Base-by-base conservation (phyloP, 23 tunicate species). In the Styela plicata region DNA sequence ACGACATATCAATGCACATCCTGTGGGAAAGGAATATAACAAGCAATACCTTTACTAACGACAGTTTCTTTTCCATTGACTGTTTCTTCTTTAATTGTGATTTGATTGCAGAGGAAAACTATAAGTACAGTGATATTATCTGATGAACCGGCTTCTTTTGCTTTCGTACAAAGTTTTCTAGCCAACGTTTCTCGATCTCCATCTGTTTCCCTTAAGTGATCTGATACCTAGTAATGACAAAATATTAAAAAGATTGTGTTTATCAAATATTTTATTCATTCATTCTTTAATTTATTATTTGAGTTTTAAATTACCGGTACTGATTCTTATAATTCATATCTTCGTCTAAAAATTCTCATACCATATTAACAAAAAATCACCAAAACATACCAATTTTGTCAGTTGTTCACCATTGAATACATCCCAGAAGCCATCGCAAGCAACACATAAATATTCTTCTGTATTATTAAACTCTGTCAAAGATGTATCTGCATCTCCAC, bases 391-490 rank as follows among this genome's bases (percentile, higher is more conserved):
- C 98, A 93, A 75, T 36, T 69, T 74, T 22, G 74, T 73, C 16
- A 93, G 74, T 24, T 93, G 89, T 28, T 70, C 63, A 7, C 87
- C 89, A 52, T 82, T 77, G 33, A 88, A 88, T 53, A 93, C 98
- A 73, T 93, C 98, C 98, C 98, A 93, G 65, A 93, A 88, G 16
- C 98, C 98, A 78, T 93, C 98, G 44, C 98, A 93, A 22, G 98
- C 98, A 13, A 93, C 74, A 81, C 89, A 84, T 16, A 93, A 30
- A 78, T 83, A 88, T 33, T 93, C 98, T 85, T 93, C 98, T 33
- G 31, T 74, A 34, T 89, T 89, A 69, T 88, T 86, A 1, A 93
- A 70, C 57, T 75, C 74, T 31, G 70, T 24, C 28, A 83, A 69
- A n/a, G 31, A 63, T 19, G 85, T 79, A 52, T 93, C 98, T 53